Evolutionary conservation across 2,888 invertebrate genomes (phyloP).

Genomic region (Dascillus cervinus): DNA sequence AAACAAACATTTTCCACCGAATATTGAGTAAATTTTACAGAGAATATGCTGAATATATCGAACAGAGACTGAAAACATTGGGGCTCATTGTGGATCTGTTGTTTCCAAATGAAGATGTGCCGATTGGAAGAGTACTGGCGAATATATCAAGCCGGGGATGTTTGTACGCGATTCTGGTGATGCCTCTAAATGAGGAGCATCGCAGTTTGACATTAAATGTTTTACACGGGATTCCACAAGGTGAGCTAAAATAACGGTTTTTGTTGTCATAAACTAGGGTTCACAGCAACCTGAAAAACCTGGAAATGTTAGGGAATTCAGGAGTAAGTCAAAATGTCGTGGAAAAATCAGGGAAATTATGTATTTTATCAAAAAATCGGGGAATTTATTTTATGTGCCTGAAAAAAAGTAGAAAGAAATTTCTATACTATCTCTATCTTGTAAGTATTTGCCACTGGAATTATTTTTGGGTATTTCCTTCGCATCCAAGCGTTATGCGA

Average conservation of each 20-base stretch:
- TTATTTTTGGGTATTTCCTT: too few species aligned
- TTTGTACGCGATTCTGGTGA: constrained; percentile 80
- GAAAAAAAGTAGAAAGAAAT: too few species aligned
- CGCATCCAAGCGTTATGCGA: too few species aligned
- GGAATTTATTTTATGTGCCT: too few species aligned
- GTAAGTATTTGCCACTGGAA: too few species aligned
- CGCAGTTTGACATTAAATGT: constrained; percentile 85
- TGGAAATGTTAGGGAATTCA: too few species aligned
- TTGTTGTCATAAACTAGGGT: too few species aligned
- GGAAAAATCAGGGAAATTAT: too few species aligned
- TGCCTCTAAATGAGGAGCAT: constrained; percentile 77
- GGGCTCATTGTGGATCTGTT: constrained; percentile 78
- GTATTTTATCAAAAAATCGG: too few species aligned
- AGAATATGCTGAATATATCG: constrained; percentile 84
- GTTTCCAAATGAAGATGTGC: constrained; percentile 87
- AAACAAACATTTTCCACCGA: constrained; percentile 3
- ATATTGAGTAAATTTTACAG: constrained; percentile 38
- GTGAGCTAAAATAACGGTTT: constrained; percentile 46
- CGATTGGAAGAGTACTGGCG: constrained; percentile 69
- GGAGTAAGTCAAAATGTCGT: too few species aligned
- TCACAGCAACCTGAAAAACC: too few species aligned
- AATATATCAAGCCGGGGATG: constrained; percentile 85
- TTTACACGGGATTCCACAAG: constrained; percentile 84
- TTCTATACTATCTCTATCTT: too few species aligned
- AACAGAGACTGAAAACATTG: constrained; percentile 67